Evolutionary conservation across 2,797 vertebrate genomes (phyloP).

Genomic region (Peromyscus melanophrys): DNA sequence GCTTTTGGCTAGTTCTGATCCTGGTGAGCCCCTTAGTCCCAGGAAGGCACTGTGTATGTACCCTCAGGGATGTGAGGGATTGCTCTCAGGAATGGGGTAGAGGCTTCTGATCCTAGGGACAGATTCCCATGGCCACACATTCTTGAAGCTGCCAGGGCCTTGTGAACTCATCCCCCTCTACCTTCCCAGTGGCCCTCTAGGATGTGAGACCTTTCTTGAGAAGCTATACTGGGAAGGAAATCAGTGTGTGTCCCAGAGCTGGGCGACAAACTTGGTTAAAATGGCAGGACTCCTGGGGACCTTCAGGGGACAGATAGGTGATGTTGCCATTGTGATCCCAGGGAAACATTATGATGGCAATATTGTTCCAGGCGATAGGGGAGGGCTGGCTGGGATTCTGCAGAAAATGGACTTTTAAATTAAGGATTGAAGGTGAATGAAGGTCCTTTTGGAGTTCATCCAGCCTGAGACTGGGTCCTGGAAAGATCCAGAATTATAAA

Average conservation of each 20-base stretch:
- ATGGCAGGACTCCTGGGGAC: neutral
- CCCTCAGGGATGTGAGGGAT: no score
- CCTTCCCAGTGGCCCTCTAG: no score
- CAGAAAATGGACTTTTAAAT: neutral
- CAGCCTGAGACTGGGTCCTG: neutral
- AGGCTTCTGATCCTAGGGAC: neutral
- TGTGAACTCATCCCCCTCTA: no score
- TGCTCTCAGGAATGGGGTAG: neutral
- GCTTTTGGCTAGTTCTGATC: neutral
- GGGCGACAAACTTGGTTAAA: neutral
- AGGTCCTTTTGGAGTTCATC: neutral
- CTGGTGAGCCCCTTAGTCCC: neutral
- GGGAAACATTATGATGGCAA: neutral
- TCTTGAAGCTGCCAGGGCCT: neutral
- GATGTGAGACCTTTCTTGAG: neutral
- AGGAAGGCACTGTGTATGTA: neutral
- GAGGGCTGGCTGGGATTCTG: neutral
- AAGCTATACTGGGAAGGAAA: neutral
- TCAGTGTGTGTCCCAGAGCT: neutral
- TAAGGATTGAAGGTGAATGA: neutral
- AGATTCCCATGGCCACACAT: neutral
- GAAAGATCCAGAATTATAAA: slow-evolving; percentile 29
- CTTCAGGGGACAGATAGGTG: neutral
- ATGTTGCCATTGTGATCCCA: neutral
- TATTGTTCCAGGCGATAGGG: neutral